Conservation (phyloP, 2,888 invertebrate species). For the Ernsta delagoae region DNA sequence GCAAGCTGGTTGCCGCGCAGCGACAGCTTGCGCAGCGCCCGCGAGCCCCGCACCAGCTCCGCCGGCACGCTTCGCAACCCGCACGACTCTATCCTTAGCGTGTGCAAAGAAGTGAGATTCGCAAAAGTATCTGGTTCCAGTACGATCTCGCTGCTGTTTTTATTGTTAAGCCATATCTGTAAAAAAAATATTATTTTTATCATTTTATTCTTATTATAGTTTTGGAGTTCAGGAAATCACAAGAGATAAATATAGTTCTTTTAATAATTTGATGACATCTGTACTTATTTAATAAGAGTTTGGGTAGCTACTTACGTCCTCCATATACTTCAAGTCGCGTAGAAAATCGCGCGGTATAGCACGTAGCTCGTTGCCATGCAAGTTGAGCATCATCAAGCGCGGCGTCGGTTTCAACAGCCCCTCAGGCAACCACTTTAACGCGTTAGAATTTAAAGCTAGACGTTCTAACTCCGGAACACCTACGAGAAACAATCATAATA, state of each 20-base stretch:
- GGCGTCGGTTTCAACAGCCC: slow-evolving; percentile 35
- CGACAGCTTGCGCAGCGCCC: slow-evolving; percentile 21
- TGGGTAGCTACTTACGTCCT: slow-evolving; percentile 32
- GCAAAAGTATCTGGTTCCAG: slow-evolving; percentile 43
- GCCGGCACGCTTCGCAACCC: neutral
- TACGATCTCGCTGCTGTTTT: slow-evolving; percentile 32
- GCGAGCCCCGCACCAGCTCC: slow-evolving; percentile 6
- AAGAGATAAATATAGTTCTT: too few species aligned
- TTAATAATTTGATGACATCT: too few species aligned
- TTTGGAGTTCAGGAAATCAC: too few species aligned
- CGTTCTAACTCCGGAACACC: slow-evolving; percentile 41
- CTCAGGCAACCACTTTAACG: slow-evolving; percentile 31
- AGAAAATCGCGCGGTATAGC: slow-evolving; percentile 15
- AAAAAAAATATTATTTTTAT: neutral
- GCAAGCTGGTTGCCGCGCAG: slow-evolving; percentile 16
- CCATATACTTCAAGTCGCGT: slow-evolving; percentile 38
- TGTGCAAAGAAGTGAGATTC: slow-evolving; percentile 42
- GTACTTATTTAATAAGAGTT: neutral
- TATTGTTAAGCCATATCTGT: slow-evolving; percentile 9
- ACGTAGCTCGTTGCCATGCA: slow-evolving; percentile 43
- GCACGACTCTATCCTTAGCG: slow-evolving; percentile 15
- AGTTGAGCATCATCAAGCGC: slow-evolving; percentile 38
- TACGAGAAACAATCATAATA: neutral
- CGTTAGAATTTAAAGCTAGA: slow-evolving; percentile 41
- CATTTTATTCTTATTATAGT: too few species aligned